Evolutionary conservation across 1,140 invertebrate species (phyloP).

Genomic region (Zaprionus davidi): DNA sequence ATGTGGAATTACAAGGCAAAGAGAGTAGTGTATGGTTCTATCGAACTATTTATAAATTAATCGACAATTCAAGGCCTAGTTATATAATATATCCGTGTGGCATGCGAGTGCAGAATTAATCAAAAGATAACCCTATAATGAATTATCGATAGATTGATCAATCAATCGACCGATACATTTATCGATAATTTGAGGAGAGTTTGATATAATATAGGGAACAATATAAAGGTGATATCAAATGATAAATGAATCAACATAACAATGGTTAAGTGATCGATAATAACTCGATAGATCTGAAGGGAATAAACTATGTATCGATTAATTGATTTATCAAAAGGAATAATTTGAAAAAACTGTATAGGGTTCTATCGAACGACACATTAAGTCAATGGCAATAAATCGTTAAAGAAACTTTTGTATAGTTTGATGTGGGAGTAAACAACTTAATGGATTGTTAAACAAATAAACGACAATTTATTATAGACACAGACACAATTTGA

Average conservation of each 20-base stretch:
- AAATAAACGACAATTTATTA: not conserved
- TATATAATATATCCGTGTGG: too few relatives aligned
- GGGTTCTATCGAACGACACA: too few relatives aligned
- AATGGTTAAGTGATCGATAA: not conserved
- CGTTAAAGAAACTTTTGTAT: too few relatives aligned
- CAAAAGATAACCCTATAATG: too few relatives aligned
- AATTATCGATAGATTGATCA: too few relatives aligned
- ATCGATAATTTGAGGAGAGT: not conserved
- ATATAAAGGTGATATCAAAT: rapidly evolving
- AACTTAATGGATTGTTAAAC: not conserved
- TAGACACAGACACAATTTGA: not conserved
- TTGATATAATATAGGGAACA: not conserved
- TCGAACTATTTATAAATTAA: too few relatives aligned
- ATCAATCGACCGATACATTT: too few relatives aligned
- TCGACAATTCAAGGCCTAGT: too few relatives aligned
- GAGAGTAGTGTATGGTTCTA: too few relatives aligned
- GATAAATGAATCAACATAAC: not conserved
- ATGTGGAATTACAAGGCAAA: not conserved
- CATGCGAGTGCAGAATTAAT: too few relatives aligned
- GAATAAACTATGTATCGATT: not conserved
- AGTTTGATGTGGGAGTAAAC: not conserved
- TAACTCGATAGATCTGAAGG: not conserved
- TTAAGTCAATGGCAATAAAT: too few relatives aligned
- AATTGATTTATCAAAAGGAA: not conserved
- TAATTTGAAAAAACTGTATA: too few relatives aligned